These are phyloP conservation scores for Diorhabda carinulata DNA, from an alignment of 1,140 invertebrate genomes.

Conservation along the genomic window DNA sequence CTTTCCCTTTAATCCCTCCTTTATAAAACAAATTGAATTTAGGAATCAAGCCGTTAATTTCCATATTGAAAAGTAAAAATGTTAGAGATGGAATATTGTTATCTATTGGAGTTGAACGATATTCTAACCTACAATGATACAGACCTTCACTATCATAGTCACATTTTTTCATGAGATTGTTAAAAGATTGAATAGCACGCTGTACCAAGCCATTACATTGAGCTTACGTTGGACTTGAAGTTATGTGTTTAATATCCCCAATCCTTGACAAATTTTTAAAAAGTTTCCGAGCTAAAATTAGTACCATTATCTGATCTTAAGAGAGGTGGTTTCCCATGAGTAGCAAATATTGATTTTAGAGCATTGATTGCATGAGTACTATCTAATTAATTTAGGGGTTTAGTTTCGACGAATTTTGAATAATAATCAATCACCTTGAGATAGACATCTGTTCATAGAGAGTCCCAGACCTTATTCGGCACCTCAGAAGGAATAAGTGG, in stretches of 20 bases:
- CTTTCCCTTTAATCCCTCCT: too few species aligned
- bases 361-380: not conserved
- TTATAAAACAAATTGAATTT: too few species aligned
- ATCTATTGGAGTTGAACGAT: not conserved
- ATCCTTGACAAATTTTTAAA: not conserved
- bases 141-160: not conserved
- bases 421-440: not conserved
- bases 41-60: too few species aligned
- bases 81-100: too few species aligned
- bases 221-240: conserved; percentile 11
- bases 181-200: not conserved
- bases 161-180: not conserved
- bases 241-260: not conserved
- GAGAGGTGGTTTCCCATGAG: not conserved
- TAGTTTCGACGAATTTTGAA: not conserved
- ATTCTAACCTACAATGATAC: not conserved
- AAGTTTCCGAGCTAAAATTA: not conserved
- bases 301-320: not conserved
- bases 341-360: not conserved
- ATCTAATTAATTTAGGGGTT: not conserved
- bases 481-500: not conserved
- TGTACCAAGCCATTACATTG: not conserved
- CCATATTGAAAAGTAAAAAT: too few species aligned
- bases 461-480: not conserved
- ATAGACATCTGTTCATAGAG: not conserved